A percentile compares a stretch with the other conserved stretches of the same genome.
Conservation (phyloP, 2,888 invertebrate species). For the Tetanocera ferruginea region DNA sequence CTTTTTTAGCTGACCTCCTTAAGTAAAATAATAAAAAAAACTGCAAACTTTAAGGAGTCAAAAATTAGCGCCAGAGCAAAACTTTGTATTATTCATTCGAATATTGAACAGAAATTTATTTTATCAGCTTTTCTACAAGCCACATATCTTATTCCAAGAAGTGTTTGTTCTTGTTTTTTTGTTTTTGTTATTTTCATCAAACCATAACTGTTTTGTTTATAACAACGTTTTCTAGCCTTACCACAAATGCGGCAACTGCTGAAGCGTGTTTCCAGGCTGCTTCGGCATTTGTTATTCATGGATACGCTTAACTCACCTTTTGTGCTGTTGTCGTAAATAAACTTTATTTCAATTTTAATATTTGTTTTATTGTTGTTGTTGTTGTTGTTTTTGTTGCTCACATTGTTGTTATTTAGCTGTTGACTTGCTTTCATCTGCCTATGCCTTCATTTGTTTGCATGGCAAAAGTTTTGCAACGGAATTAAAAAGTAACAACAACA, state of each 20-base stretch:
- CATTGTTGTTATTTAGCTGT: neutral
- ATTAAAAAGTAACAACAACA: neutral
- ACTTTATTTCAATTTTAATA: conserved; percentile 22
- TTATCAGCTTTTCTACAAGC: too few relatives aligned
- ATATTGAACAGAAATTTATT: too few relatives aligned
- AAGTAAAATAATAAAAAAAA: too few relatives aligned
- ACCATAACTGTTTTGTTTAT: too few relatives aligned
- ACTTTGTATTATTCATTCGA: too few relatives aligned
- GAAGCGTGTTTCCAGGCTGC: neutral
- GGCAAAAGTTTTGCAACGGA: conserved; percentile 11
- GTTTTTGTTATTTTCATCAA: too few relatives aligned
- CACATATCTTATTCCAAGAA: too few relatives aligned
- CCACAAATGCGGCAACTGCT: neutral
- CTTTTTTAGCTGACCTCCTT: too few relatives aligned
- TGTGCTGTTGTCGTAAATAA: conserved; percentile 8
- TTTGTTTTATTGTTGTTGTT: neutral
- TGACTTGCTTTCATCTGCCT: neutral
- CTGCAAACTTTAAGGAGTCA: too few relatives aligned
- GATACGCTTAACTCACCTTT: conserved; percentile 10
- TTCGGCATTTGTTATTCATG: conserved; percentile 2
- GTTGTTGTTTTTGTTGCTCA: neutral
- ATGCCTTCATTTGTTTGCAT: neutral
- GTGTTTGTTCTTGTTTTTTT: too few relatives aligned
- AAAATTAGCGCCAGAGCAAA: too few relatives aligned
- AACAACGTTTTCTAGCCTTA: neutral